phyloP scores from a whole-genome alignment of 2,113 vertebrate genomes.

The Proterorhinus semilunaris region DNA sequence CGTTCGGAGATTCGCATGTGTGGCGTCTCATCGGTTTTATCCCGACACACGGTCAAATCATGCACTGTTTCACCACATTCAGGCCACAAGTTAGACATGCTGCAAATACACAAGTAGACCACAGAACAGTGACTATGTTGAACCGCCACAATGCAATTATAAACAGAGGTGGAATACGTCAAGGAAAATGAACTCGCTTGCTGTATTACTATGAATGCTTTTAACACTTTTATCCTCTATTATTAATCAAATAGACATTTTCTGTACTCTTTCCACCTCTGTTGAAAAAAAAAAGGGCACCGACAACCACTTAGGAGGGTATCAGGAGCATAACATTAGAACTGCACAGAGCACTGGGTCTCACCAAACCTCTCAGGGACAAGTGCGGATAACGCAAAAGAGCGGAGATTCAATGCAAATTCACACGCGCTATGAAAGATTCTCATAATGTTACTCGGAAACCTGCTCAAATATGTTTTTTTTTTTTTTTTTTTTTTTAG shows the following conservation, averaged over 20 bases:
- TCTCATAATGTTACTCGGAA: neutral
- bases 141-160: neutral
- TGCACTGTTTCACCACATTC: constrained; percentile 49
- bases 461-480: neutral
- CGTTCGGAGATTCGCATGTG: constrained; percentile 31
- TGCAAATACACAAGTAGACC: constrained; percentile 30
- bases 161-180: neutral
- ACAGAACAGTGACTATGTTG: constrained; percentile 36
- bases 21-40: constrained; percentile 33
- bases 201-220: neutral
- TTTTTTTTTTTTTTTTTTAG: neutral
- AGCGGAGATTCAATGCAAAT: constrained; percentile 5
- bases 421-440: constrained; percentile 2
- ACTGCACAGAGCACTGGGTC: constrained; percentile 63
- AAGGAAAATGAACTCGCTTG: no score
- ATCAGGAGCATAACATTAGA: constrained; percentile 46
- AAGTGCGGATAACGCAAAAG: constrained; percentile 1
- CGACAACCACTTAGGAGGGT: constrained; percentile 39
- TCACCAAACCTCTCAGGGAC: constrained; percentile 72
- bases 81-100: constrained; percentile 37
- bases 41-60: constrained; percentile 33
- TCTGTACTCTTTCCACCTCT: neutral
- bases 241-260: neutral
- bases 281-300: constrained; percentile 28
- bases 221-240: neutral